phyloP scores from a whole-genome alignment of 1,140 invertebrate species.

The Heliconius melpomene region DNA sequence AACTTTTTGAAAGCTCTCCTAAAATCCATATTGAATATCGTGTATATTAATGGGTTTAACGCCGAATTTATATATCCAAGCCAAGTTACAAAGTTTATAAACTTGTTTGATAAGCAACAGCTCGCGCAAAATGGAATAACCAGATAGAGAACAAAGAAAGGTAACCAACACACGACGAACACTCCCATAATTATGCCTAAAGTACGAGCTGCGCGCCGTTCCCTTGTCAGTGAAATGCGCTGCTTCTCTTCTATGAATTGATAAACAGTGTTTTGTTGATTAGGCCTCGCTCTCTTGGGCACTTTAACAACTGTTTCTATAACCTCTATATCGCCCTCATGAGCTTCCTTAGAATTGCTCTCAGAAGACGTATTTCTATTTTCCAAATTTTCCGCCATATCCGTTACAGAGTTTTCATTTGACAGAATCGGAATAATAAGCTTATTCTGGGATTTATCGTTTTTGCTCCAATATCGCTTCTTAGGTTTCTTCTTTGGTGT shows the following conservation, averaged over 20 bases:
- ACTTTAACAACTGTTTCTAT: slow-evolving; percentile 56
- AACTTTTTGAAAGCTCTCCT: slow-evolving; percentile 95
- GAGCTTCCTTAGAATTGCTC: slow-evolving; percentile 76
- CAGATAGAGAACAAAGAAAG: slow-evolving; percentile 97
- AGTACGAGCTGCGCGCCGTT: slow-evolving; percentile 94
- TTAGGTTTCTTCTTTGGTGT: slow-evolving; percentile 79
- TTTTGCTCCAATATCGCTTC: slow-evolving; percentile 73
- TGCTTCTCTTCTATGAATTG: slow-evolving; percentile 97
- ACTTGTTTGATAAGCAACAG: slow-evolving; percentile 89
- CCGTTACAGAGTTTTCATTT: slow-evolving; percentile 85
- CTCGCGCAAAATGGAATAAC: slow-evolving; percentile 92
- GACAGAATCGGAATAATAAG: slow-evolving; percentile 82
- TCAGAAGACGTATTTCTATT: slow-evolving; percentile 72
- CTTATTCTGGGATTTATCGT: slow-evolving; percentile 79
- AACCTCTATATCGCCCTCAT: slow-evolving; percentile 68
- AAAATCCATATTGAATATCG: slow-evolving; percentile 98
- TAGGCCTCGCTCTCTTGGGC: slow-evolving; percentile 56
- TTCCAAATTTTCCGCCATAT: slow-evolving; percentile 78
- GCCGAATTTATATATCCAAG: slow-evolving; percentile 98
- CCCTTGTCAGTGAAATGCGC: slow-evolving; percentile 94
- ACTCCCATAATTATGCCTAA: slow-evolving; percentile 97
- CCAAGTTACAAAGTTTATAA: slow-evolving; percentile 97
- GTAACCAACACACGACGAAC: slow-evolving; percentile 97
- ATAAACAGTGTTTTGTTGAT: slow-evolving; percentile 85
- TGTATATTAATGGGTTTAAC: slow-evolving; percentile 98